Evolutionary conservation across 2,113 vertebrate genomes (phyloP).

Genomic region (Etheostoma cragini): DNA sequence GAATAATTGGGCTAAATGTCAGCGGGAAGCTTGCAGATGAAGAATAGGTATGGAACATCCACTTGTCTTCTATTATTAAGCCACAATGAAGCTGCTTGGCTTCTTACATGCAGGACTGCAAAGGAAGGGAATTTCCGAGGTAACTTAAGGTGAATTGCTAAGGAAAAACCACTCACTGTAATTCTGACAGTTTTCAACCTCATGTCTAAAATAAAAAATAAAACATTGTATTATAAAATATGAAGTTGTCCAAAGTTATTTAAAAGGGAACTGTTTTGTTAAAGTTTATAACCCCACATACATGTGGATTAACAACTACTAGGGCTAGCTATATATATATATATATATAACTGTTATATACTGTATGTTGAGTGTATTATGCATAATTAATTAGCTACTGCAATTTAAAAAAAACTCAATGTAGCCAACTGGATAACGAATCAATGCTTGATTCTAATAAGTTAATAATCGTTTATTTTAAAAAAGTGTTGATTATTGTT

Average conservation of each 20-base stretch:
- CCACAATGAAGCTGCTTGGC: constrained; percentile 54
- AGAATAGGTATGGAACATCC: constrained; percentile 62
- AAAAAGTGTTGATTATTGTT: too few relatives aligned
- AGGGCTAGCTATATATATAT: too few relatives aligned
- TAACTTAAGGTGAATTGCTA: constrained; percentile 11
- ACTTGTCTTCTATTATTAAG: constrained; percentile 67
- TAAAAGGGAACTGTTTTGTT: background rate
- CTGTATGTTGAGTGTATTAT: background rate
- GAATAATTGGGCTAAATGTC: constrained; percentile 83
- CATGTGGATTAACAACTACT: too few relatives aligned
- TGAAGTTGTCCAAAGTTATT: background rate
- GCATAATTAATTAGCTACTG: background rate
- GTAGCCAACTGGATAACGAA: background rate
- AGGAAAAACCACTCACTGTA: background rate
- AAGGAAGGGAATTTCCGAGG: constrained; percentile 13
- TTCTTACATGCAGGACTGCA: constrained; percentile 17
- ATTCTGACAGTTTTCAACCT: background rate
- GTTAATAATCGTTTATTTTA: too few relatives aligned
- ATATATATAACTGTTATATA: background rate
- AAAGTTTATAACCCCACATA: too few relatives aligned
- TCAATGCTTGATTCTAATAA: too few relatives aligned
- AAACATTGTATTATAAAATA: too few relatives aligned
- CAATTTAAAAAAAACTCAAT: background rate
- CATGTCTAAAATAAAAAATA: background rate
- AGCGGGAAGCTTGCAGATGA: constrained; percentile 75